Evolutionary conservation across 2,888 invertebrate species (phyloP).

Genomic region (Gonocerus acuteangulatus): DNA sequence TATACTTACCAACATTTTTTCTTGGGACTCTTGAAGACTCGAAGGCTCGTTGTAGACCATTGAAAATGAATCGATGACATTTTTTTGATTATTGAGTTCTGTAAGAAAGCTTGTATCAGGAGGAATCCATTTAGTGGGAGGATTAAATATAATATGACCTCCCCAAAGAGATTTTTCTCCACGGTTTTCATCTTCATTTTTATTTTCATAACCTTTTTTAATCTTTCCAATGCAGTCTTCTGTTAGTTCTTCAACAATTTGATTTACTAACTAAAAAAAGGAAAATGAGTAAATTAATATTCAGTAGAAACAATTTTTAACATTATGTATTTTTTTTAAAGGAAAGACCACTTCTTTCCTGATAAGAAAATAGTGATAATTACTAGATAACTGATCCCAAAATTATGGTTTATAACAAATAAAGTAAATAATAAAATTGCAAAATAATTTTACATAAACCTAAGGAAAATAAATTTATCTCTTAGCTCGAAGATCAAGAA

Average conservation of each 20-base stretch:
- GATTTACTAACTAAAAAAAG: conserved; percentile 28
- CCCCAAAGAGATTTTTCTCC: conserved; percentile 27
- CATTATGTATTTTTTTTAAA: too few species aligned
- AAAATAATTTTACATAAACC: too few species aligned
- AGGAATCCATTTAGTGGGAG: conserved; percentile 31
- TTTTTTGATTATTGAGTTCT: conserved; percentile 28
- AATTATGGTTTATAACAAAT: too few species aligned
- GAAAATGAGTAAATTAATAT: neutral
- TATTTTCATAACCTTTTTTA: conserved; percentile 16
- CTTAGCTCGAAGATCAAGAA: conserved; percentile 50
- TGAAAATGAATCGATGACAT: conserved; percentile 35
- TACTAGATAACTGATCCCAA: too few species aligned
- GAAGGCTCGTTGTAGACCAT: conserved; percentile 36
- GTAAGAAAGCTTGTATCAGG: conserved; percentile 35
- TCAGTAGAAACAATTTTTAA: too few species aligned
- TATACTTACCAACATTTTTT: conserved; percentile 25
- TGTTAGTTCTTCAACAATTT: conserved; percentile 24
- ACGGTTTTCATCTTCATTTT: conserved; percentile 17
- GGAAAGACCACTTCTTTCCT: too few species aligned
- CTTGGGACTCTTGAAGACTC: conserved; percentile 14
- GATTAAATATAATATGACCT: conserved; percentile 34
- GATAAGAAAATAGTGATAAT: too few species aligned
- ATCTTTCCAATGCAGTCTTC: conserved; percentile 29
- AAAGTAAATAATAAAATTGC: too few species aligned
- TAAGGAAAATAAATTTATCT: too few species aligned